phyloP scores from a whole-genome alignment of 2,797 vertebrate genomes.

The Poeciliopsis gracilis region DNA sequence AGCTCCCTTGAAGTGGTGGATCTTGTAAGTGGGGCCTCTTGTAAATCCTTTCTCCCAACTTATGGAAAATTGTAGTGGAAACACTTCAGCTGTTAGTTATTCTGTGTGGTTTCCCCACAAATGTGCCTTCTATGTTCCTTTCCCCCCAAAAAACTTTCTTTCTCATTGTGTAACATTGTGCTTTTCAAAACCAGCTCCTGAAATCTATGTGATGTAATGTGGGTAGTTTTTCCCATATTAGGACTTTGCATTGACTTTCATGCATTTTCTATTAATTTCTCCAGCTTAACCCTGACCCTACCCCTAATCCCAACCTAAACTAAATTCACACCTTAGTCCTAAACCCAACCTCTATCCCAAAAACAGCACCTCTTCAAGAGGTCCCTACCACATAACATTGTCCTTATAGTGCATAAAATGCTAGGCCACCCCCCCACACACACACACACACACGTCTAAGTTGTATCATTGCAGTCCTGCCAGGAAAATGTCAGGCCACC shows the following conservation, averaged over 20 bases:
- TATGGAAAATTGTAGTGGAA: conserved; percentile 61
- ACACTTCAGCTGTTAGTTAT: conserved; percentile 46
- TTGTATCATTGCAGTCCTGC: conserved; percentile 18
- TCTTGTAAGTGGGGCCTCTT: conserved; percentile 26
- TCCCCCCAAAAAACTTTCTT: neutral
- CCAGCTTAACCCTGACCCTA: too few relatives aligned
- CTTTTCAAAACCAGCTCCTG: conserved; percentile 21
- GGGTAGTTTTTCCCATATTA: too few relatives aligned
- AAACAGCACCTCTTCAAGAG: too few relatives aligned
- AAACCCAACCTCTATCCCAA: too few relatives aligned
- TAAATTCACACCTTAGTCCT: too few relatives aligned
- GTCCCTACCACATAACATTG: too few relatives aligned
- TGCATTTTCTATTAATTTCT: too few relatives aligned
- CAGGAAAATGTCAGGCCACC: conserved; percentile 47
- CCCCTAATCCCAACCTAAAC: too few relatives aligned
- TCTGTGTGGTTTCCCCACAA: conserved; percentile 37
- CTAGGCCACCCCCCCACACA: neutral
- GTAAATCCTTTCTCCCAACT: conserved; percentile 47
- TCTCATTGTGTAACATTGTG: conserved; percentile 10
- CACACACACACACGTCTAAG: neutral
- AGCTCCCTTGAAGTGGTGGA: conserved; percentile 11
- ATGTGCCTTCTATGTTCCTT: conserved; percentile 4
- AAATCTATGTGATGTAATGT: conserved; percentile 1
- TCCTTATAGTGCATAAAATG: too few relatives aligned
- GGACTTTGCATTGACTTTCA: too few relatives aligned